Percentiles rank a stretch among this genome's conserved stretches.
Evolutionary conservation across 2,797 vertebrate species (phyloP).

Genomic region (Hozukius guyotensis): DNA sequence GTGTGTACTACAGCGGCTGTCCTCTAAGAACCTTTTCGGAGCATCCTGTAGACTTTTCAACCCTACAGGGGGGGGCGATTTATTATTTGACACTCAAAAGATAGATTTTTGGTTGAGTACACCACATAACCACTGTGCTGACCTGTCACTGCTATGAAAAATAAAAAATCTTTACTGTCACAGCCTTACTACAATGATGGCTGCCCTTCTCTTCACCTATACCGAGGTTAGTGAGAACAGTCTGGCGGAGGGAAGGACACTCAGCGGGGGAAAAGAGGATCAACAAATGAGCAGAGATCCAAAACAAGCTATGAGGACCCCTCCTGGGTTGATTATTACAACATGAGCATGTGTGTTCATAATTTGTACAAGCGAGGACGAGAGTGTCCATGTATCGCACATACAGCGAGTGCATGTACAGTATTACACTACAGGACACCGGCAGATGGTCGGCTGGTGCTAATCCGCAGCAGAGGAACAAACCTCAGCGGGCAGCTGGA

Average conservation of each 20-base stretch:
- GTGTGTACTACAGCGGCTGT: background rate
- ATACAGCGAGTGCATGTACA: slow-evolving; percentile 31
- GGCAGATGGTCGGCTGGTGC: slow-evolving; percentile 70
- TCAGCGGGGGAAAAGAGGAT: slow-evolving; percentile 2
- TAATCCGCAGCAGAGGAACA: slow-evolving; percentile 65
- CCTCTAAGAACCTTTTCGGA: background rate
- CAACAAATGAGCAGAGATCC: slow-evolving; percentile 29
- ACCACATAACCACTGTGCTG: background rate
- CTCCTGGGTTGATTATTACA: slow-evolving; percentile 49
- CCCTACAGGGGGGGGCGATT: background rate
- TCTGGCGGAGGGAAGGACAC: slow-evolving; percentile 7
- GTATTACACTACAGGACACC: slow-evolving; percentile 42
- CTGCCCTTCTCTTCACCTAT: slow-evolving; percentile 31
- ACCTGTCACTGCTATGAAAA: background rate
- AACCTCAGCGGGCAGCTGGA: slow-evolving; percentile 70
- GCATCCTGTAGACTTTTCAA: slow-evolving; percentile 1
- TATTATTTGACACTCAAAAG: background rate
- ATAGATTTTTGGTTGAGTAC: background rate
- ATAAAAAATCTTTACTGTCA: background rate
- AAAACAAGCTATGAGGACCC: slow-evolving; percentile 9
- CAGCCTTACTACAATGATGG: background rate
- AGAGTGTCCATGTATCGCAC: slow-evolving; percentile 1
- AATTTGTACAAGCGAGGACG: slow-evolving; percentile 11
- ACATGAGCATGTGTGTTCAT: slow-evolving; percentile 32
- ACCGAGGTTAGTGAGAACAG: slow-evolving; percentile 9